Conservation (phyloP, 2,113 vertebrate genomes). For the Rhea americana region DNA sequence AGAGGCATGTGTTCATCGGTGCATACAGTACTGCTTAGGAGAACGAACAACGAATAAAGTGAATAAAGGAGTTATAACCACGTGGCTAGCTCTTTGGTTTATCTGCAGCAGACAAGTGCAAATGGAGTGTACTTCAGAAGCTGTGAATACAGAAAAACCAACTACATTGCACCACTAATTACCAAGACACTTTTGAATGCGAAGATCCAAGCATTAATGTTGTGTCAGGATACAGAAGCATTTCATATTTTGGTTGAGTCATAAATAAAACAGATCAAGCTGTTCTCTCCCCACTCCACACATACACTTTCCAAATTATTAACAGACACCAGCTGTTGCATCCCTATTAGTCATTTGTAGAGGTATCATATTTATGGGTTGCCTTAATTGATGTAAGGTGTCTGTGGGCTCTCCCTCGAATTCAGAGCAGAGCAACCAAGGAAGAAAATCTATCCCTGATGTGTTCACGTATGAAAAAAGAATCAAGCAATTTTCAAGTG, state of each 20-base stretch:
- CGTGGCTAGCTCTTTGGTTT: conserved; percentile 64
- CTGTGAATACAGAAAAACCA: background rate
- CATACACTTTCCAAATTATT: background rate
- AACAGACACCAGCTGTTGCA: background rate
- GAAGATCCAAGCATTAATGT: background rate
- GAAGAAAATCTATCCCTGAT: conserved; percentile 29
- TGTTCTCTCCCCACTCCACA: background rate
- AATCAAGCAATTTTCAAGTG: conserved; percentile 14
- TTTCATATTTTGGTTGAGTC: background rate
- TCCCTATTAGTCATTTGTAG: background rate
- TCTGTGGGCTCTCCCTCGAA: background rate
- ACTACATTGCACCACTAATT: background rate
- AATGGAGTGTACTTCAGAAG: background rate
- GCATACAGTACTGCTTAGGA: conserved; percentile 23
- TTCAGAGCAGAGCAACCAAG: conserved; percentile 14
- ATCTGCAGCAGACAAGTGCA: conserved; percentile 42
- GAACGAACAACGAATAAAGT: background rate
- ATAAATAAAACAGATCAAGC: conserved; percentile 41
- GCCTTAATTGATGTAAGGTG: background rate
- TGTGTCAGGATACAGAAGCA: conserved; percentile 7
- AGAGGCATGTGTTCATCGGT: background rate
- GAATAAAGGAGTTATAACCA: background rate
- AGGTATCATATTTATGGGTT: background rate
- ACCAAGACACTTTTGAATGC: background rate
- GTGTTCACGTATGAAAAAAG: background rate